phyloP scores from a whole-genome alignment of 2,888 invertebrate species.

The Eupithecia inturbata region DNA sequence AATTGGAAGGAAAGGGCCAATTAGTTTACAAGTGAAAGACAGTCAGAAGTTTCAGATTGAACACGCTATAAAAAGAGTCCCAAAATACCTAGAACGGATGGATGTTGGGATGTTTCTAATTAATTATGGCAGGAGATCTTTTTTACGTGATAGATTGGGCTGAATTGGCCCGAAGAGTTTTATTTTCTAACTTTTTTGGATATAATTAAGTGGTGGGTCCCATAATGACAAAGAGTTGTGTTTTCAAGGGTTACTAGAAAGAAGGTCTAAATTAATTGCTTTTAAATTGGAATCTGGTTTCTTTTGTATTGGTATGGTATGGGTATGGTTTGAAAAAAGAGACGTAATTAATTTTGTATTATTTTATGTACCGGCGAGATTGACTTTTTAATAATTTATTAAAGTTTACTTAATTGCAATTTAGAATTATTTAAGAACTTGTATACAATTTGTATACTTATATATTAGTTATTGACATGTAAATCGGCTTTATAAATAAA shows the following conservation, averaged over 20 bases:
- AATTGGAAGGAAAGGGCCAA: slow-evolving; percentile 7
- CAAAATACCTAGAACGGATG: slow-evolving; percentile 11
- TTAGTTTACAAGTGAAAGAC: slow-evolving; percentile 22
- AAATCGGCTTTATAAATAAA: too few species aligned
- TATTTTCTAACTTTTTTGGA: slow-evolving; percentile 16
- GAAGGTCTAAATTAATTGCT: not conserved
- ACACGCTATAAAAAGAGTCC: not conserved
- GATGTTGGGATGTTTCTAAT: slow-evolving; percentile 15
- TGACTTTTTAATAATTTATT: too few species aligned
- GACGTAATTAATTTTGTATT: too few species aligned
- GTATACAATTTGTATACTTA: too few species aligned
- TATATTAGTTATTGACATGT: too few species aligned
- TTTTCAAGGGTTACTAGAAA: slow-evolving; percentile 9
- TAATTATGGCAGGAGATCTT: slow-evolving; percentile 19
- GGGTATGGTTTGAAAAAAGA: too few species aligned
- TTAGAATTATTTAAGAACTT: too few species aligned
- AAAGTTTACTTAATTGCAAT: too few species aligned
- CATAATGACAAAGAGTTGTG: not conserved
- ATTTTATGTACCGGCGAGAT: too few species aligned
- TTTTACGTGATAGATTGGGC: slow-evolving; percentile 13
- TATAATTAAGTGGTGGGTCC: slow-evolving; percentile 17
- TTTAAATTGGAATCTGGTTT: not conserved
- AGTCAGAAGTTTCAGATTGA: slow-evolving; percentile 12
- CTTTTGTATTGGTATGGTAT: too few species aligned
- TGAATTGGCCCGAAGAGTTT: slow-evolving; percentile 1